Evolutionary conservation across 2,888 invertebrate genomes (phyloP).

Genomic region (Syritta pipiens): DNA sequence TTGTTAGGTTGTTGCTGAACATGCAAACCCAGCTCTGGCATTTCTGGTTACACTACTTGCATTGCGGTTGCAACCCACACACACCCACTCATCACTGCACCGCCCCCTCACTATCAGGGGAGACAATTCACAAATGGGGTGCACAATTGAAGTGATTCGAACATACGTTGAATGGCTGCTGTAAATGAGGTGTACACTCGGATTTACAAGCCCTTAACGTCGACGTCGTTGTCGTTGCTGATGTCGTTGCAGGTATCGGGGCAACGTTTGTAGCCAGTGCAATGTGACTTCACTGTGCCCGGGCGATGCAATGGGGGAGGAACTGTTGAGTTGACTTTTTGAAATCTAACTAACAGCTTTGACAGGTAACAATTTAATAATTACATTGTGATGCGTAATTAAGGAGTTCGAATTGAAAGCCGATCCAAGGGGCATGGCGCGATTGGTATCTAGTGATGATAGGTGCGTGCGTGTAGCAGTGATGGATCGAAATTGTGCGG

Average conservation of each 20-base stretch:
- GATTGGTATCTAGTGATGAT: constrained; percentile 18
- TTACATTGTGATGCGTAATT: constrained; percentile 40
- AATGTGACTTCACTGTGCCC: too few species aligned
- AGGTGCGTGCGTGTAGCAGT: too few species aligned
- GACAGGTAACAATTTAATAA: constrained; percentile 49
- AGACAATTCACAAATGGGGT: constrained; percentile 43
- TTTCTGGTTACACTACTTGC: constrained; percentile 57
- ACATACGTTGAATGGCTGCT: constrained; percentile 63
- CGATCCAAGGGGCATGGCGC: constrained; percentile 5
- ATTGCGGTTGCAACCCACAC: constrained; percentile 63
- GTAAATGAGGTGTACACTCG: constrained; percentile 60
- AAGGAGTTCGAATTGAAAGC: constrained; percentile 6
- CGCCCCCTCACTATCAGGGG: constrained; percentile 22
- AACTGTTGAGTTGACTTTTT: constrained; percentile 46
- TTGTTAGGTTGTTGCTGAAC: constrained; percentile 63
- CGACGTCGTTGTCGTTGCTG: constrained; percentile 21
- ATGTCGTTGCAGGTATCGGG: too few species aligned
- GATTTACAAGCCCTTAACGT: constrained; percentile 62
- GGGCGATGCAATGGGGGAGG: too few species aligned
- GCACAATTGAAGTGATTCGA: constrained; percentile 63
- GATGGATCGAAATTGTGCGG: too few species aligned
- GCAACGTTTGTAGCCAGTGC: too few species aligned
- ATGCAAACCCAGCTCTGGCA: constrained; percentile 64
- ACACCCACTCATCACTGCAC: too few species aligned
- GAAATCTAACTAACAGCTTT: constrained; percentile 35